phyloP scores from a whole-genome alignment of 2,888 invertebrate species.

The Melangyna quadrimaculata region DNA sequence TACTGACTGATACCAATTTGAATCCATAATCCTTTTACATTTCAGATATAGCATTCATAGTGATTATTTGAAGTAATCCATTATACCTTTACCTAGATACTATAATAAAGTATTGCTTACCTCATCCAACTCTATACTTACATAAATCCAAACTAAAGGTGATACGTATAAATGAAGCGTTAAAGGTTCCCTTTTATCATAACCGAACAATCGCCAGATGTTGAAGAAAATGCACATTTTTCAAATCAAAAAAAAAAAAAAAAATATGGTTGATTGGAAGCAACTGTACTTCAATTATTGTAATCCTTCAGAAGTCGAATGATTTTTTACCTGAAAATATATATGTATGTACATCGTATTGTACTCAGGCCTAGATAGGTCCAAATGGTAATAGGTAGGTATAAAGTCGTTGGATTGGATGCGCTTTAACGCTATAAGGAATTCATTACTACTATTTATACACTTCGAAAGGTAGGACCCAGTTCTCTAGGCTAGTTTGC shows the following conservation, averaged over 20 bases:
- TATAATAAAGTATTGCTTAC: not conserved
- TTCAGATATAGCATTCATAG: not conserved
- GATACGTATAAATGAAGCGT: not conserved
- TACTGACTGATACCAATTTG: no score
- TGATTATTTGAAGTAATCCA: not conserved
- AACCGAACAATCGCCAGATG: not conserved
- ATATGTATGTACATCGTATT: no score
- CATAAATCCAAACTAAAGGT: not conserved
- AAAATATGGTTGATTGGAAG: not conserved
- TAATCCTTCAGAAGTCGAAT: not conserved
- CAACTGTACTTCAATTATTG: not conserved
- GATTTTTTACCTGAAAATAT: not conserved
- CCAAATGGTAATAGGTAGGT: not conserved
- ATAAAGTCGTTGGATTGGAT: not conserved
- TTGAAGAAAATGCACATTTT: not conserved
- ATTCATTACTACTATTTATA: not conserved
- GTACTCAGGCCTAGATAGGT: no score
- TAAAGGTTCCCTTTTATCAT: not conserved
- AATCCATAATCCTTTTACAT: not conserved
- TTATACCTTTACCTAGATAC: not conserved
- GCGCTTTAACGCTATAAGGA: not conserved
- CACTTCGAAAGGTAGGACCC: not conserved
- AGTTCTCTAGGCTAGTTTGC: not conserved
- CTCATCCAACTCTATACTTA: not conserved
- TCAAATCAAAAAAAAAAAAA: not conserved